Conservation (phyloP, 1,140 invertebrate genomes). For the Cotesia typhae region DNA sequence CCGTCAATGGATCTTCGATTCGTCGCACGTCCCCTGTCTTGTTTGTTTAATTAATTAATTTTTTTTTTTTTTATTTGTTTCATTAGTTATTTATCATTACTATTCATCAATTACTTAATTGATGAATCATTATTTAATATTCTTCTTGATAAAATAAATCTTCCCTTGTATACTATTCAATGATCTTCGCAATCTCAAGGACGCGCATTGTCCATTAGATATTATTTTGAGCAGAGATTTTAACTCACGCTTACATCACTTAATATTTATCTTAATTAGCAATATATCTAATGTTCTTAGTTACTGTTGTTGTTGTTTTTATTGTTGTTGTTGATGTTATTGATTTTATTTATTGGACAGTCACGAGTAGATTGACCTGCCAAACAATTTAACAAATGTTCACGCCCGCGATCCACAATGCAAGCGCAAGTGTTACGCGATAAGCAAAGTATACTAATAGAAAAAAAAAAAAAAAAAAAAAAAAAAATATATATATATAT, state of each 20-base stretch:
- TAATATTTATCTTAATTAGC: background rate
- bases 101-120: background rate
- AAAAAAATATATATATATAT: too few relatives aligned
- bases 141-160: too few relatives aligned
- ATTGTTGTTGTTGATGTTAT: conserved; percentile 10
- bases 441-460: background rate
- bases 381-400: conserved; percentile 50
- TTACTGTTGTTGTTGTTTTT: background rate
- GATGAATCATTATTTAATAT: conserved; percentile 23
- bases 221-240: conserved; percentile 1
- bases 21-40: conserved; percentile 39
- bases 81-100: too few relatives aligned
- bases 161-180: too few relatives aligned
- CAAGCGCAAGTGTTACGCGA: conserved; percentile 20
- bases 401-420: conserved; percentile 26
- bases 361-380: conserved; percentile 15
- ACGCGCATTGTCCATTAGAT: background rate
- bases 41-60: conserved; percentile 28
- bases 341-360: conserved; percentile 25
- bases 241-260: background rate
- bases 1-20: conserved; percentile 48
- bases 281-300: conserved; percentile 21
- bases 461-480: too few relatives aligned
- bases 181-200: background rate
- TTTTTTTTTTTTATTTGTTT: conserved; percentile 18